Evolutionary conservation across 2,113 vertebrate species (phyloP).

Genomic region (Speoplatyrhinus poulsoni): DNA sequence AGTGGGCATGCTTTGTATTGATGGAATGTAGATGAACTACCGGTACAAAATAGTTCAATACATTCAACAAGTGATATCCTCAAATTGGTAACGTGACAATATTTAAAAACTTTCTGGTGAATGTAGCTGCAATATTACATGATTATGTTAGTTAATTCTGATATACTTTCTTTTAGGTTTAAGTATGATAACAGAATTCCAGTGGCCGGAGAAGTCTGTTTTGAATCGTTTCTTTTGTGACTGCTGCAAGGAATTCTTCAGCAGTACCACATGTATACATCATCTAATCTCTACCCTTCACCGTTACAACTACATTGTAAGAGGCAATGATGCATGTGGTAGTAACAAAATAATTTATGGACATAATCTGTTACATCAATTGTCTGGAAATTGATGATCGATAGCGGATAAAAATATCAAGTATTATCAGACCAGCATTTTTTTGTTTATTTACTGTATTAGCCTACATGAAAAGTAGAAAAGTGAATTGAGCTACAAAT

Average conservation of each 20-base stretch:
- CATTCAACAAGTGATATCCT: neutral
- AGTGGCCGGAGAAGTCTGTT: neutral
- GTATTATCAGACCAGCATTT: too few relatives aligned
- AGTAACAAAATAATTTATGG: neutral
- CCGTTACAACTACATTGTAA: slow-evolving; percentile 10
- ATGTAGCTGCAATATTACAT: neutral
- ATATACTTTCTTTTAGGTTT: neutral
- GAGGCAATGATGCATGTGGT: neutral
- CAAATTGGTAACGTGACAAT: neutral
- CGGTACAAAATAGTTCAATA: neutral
- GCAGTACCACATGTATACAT: neutral
- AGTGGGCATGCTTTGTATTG: neutral
- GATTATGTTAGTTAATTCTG: too few relatives aligned
- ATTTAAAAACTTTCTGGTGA: neutral
- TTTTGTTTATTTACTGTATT: neutral
- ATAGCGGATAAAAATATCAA: too few relatives aligned
- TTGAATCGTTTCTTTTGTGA: neutral
- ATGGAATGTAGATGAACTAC: neutral
- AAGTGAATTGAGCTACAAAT: neutral
- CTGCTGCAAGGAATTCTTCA: neutral
- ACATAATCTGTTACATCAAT: neutral
- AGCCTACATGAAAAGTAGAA: too few relatives aligned
- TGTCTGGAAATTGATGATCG: too few relatives aligned
- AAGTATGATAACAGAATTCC: neutral
- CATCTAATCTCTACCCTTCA: slow-evolving; percentile 2